Evolutionary conservation across 2,797 vertebrate genomes (phyloP).

Genomic region (Taeniopygia guttata): DNA sequence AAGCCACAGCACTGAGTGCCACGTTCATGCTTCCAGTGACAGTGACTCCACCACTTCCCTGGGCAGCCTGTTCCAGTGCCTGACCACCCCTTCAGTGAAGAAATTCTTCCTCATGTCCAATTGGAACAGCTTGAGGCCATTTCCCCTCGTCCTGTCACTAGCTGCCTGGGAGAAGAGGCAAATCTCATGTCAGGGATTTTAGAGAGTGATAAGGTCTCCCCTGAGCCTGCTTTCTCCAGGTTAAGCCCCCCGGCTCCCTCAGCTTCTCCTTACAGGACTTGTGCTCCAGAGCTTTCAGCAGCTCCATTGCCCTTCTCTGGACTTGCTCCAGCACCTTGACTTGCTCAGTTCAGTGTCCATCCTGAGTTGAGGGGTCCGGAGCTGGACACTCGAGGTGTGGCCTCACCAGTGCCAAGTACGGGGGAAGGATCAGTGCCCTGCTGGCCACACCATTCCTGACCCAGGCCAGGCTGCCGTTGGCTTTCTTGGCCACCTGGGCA

Average conservation of each 20-base stretch:
- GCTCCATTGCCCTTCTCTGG: not conserved
- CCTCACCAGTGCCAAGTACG: not conserved
- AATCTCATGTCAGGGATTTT: not conserved
- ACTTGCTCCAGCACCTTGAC: fast-evolving
- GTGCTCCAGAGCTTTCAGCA: not conserved
- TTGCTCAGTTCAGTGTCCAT: too few species aligned
- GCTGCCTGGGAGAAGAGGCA: not conserved
- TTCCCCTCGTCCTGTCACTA: not conserved
- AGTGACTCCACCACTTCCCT: not conserved
- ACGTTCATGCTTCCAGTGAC: not conserved
- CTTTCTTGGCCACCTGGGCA: not conserved
- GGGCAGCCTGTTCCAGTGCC: not conserved
- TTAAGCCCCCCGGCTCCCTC: not conserved
- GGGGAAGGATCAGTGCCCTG: not conserved
- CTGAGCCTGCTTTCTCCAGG: not conserved
- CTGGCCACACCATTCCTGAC: not conserved
- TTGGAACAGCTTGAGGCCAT: not conserved
- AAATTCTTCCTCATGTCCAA: not conserved
- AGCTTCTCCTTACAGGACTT: not conserved
- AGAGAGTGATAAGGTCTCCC: not conserved
- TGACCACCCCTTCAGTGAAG: not conserved
- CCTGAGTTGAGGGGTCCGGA: not conserved
- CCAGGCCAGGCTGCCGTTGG: not conserved
- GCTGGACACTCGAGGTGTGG: not conserved
- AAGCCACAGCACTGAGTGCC: not conserved